Percentiles rank a stretch among this genome's conserved stretches.
These are phyloP conservation scores for Gymnoscopelus microlampas DNA, from an alignment of 2,797 vertebrate genomes.

Conservation along the genomic window DNA sequence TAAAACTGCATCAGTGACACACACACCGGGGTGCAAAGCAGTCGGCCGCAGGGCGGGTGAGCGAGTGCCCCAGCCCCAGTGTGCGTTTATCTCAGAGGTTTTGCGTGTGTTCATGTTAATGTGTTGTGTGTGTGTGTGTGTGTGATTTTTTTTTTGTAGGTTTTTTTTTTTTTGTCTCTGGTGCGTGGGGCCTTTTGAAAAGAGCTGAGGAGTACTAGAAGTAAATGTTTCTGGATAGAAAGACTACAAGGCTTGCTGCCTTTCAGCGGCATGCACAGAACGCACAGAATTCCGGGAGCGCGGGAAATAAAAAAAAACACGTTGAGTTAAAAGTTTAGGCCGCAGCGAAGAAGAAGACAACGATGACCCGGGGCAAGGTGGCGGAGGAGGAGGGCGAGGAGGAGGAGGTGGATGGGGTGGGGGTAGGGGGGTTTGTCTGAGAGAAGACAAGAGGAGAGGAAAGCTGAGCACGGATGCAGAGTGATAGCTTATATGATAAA, in stretches of 20 bases:
- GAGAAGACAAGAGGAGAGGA: constrained; percentile 11
- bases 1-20: constrained; percentile 69
- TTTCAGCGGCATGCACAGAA: constrained; percentile 31
- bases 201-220: constrained; percentile 46
- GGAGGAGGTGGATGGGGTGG: neutral
- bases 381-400: constrained; percentile 2
- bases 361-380: constrained; percentile 25
- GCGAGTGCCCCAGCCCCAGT: constrained; percentile 31
- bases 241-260: constrained; percentile 60
- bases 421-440: neutral
- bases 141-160: constrained; percentile 16
- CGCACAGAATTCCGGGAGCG: constrained; percentile 14
- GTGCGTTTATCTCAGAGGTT: constrained; percentile 67
- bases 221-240: constrained; percentile 60
- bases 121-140: constrained; percentile 52
- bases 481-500: neutral
- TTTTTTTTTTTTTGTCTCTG: constrained; percentile 68
- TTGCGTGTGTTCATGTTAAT: constrained; percentile 31
- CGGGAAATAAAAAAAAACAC: constrained; percentile 2
- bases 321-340: constrained; percentile 36
- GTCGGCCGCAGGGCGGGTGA: constrained; percentile 41
- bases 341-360: constrained; percentile 20
- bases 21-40: constrained; percentile 11
- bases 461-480: constrained; percentile 4
- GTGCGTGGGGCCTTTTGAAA: constrained; percentile 64